Conservation (phyloP, 53 echinoderm and acorn worm genomes). For the Zoroaster sp. region DNA sequence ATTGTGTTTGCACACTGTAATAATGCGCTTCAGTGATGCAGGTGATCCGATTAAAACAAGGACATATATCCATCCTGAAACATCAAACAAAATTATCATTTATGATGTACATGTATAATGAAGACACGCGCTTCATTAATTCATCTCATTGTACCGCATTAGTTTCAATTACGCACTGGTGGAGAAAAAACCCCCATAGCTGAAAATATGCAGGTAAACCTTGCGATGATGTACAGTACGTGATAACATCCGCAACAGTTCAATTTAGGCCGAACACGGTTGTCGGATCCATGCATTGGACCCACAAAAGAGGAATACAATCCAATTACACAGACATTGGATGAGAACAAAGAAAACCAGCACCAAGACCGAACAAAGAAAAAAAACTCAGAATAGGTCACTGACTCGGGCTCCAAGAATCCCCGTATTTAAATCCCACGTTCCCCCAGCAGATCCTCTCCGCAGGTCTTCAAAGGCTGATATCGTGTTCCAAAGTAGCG, state of each 20-base stretch:
- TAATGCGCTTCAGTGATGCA: neutral
- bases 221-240: neutral
- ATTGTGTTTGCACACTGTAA: neutral
- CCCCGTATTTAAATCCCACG: neutral
- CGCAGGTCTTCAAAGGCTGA: neutral
- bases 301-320: neutral
- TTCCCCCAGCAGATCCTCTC: neutral
- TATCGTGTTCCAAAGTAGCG: neutral
- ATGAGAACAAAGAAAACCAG: neutral
- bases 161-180: neutral
- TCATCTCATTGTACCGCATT: no score
- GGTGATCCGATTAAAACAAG: neutral
- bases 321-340: neutral
- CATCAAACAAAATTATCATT: neutral
- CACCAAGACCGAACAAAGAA: neutral
- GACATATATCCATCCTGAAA: neutral
- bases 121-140: no score
- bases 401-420: conserved; percentile 2
- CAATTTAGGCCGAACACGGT: neutral
- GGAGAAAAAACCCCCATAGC: neutral
- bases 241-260: neutral
- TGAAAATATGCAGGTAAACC: neutral
- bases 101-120: neutral
- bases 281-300: neutral
- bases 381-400: neutral